A percentile compares a stretch with the other conserved stretches of the same genome.
phyloP scores from a whole-genome alignment of 2,797 vertebrate species.

The Cossypha caffra region DNA sequence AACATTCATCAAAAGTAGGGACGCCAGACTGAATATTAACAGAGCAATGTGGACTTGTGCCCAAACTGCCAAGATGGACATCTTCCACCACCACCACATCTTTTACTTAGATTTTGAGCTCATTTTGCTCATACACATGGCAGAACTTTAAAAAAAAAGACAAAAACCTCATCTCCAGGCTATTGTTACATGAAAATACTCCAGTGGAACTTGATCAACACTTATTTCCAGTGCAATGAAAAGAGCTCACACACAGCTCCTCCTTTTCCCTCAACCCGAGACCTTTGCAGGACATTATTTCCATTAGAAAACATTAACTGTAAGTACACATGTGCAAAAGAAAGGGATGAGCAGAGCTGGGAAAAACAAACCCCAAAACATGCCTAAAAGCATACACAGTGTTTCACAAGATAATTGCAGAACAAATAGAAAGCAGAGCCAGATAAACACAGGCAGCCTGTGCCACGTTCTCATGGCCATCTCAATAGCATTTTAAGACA shows the following conservation, averaged over 20 bases:
- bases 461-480: rapidly evolving
- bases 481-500: neutral
- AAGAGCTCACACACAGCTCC: neutral
- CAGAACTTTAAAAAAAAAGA: neutral
- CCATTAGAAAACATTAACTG: neutral
- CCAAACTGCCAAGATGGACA: neutral
- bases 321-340: neutral
- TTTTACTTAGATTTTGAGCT: neutral
- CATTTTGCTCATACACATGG: neutral
- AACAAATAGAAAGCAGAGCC: conserved; percentile 21
- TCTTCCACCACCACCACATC: neutral
- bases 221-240: neutral
- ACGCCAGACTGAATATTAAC: neutral
- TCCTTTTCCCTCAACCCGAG: neutral
- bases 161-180: neutral
- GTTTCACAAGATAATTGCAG: conserved; percentile 20
- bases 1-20: neutral
- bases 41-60: neutral
- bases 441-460: neutral
- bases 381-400: neutral
- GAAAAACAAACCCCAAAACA: neutral
- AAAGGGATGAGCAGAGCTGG: neutral
- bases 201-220: neutral
- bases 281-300: neutral
- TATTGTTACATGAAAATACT: neutral